phyloP scores from a whole-genome alignment of 1,140 invertebrate genomes.

The Cydia amplana region DNA sequence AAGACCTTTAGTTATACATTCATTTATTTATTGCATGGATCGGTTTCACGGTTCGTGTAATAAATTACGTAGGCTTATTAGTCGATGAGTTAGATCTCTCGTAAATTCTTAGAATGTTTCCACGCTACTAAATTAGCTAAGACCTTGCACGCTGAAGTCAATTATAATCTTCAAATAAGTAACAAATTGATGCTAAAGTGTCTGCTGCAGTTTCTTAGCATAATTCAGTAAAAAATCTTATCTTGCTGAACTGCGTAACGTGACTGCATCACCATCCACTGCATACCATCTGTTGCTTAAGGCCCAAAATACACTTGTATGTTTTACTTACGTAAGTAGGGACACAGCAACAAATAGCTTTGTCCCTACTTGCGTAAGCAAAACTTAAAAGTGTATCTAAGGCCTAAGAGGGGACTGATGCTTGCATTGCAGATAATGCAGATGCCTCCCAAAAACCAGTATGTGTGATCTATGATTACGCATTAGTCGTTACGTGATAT shows the following conservation, averaged over 20 bases:
- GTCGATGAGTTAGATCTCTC: slow-evolving; percentile 56
- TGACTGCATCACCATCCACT: slow-evolving; percentile 19
- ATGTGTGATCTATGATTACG: background rate
- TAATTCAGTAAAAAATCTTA: background rate
- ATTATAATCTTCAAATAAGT: slow-evolving; percentile 28
- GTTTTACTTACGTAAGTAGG: too few species aligned
- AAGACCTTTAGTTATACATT: background rate
- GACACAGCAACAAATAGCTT: too few species aligned
- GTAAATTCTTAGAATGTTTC: slow-evolving; percentile 56
- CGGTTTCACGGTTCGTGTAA: slow-evolving; percentile 42
- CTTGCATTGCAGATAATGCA: too few species aligned
- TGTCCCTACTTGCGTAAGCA: too few species aligned
- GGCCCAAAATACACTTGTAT: too few species aligned
- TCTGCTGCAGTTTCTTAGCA: background rate
- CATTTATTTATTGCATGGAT: slow-evolving; percentile 31
- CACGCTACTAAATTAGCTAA: slow-evolving; percentile 51
- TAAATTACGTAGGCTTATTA: slow-evolving; percentile 50
- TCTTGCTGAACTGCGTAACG: background rate
- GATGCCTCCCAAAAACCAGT: background rate
- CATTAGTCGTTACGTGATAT: background rate
- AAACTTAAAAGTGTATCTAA: too few species aligned
- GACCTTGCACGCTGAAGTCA: slow-evolving; percentile 44
- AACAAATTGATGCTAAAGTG: slow-evolving; percentile 22
- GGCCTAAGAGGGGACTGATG: background rate
- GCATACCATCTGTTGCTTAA: background rate